A percentile compares a stretch with the other conserved stretches of the same genome.
phyloP scores from a whole-genome alignment of 2,113 vertebrate genomes.

The Barbus barbus region DNA sequence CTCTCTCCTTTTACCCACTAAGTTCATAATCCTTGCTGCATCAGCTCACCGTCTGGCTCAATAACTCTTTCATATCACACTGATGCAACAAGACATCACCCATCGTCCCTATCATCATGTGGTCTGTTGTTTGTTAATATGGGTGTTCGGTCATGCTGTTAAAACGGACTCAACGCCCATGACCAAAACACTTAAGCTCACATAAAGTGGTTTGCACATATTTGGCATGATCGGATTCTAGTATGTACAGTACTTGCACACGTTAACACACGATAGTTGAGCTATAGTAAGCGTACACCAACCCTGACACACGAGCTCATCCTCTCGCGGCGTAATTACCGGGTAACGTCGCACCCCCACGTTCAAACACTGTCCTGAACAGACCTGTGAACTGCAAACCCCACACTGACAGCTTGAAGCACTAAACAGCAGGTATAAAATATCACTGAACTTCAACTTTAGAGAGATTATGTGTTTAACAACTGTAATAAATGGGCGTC shows the following conservation, averaged over 20 bases:
- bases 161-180: neutral
- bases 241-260: too few relatives aligned
- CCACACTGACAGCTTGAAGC: neutral
- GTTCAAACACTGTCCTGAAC: neutral
- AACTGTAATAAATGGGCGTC: neutral
- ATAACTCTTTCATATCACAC: neutral
- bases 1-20: neutral
- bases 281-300: neutral
- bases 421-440: neutral
- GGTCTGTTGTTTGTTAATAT: neutral
- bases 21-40: neutral
- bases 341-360: neutral
- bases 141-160: neutral
- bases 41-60: neutral
- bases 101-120: neutral
- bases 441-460: neutral
- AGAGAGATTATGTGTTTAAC: neutral
- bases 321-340: neutral
- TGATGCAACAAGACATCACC: slow-evolving; percentile 62
- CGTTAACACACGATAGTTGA: neutral
- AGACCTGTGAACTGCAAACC: neutral
- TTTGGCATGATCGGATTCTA: too few relatives aligned
- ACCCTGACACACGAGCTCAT: neutral
- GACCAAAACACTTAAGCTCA: neutral
- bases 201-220: too few relatives aligned